These are phyloP conservation scores for Nasonovia ribisnigri DNA, from an alignment of 2,888 invertebrate species.

Conservation along the genomic window DNA sequence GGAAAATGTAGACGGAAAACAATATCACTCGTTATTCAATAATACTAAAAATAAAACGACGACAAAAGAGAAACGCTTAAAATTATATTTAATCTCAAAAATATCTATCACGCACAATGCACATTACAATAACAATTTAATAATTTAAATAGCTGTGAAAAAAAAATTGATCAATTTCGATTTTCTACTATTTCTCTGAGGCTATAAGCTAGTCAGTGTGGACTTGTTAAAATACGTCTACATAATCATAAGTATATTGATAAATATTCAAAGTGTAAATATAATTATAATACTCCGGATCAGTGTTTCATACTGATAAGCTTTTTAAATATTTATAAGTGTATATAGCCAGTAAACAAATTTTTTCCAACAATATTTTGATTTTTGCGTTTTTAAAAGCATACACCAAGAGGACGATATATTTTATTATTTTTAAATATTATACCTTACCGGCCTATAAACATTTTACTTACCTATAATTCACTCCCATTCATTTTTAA, in stretches of 20 bases:
- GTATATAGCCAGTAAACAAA: background rate
- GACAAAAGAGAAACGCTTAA: background rate
- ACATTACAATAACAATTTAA: background rate
- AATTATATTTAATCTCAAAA: background rate
- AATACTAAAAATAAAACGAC: background rate
- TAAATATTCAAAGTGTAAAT: constrained; percentile 16
- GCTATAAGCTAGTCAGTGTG: background rate
- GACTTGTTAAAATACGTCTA: background rate
- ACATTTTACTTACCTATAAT: background rate
- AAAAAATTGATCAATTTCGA: background rate
- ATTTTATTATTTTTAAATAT: background rate
- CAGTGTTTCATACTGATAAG: constrained; percentile 1
- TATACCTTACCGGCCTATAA: background rate
- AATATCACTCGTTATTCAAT: background rate
- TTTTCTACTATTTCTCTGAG: background rate
- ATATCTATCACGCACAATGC: background rate
- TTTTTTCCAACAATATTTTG: background rate
- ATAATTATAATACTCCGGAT: background rate
- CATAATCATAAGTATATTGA: background rate
- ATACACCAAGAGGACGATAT: background rate
- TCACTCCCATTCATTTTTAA: background rate
- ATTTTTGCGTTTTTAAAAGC: background rate
- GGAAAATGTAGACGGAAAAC: background rate
- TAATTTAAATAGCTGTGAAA: background rate
- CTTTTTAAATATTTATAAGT: constrained; percentile 19